Evolutionary conservation across 2,888 invertebrate species (phyloP).

Genomic region (Heteromyza rotundicornis): DNA sequence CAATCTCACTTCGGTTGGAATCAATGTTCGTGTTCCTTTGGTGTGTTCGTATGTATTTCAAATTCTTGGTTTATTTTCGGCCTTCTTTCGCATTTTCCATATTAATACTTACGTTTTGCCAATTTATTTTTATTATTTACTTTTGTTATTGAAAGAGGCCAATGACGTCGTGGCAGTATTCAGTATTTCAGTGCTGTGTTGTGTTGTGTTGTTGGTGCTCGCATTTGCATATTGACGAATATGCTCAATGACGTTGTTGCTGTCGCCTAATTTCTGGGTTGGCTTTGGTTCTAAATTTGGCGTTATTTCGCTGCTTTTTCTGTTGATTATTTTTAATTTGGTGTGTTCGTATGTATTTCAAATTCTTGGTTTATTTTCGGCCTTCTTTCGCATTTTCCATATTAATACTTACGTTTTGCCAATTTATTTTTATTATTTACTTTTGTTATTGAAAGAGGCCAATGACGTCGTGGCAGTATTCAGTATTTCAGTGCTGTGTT

Average conservation of each 20-base stretch:
- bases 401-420: no score
- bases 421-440: background rate
- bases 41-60: background rate
- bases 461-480: slow-evolving; percentile 19
- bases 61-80: background rate
- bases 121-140: background rate
- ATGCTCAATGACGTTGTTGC: background rate
- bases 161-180: slow-evolving; percentile 19
- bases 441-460: slow-evolving; percentile 20
- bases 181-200: slow-evolving; percentile 9
- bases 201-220: slow-evolving; percentile 9
- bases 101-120: no score
- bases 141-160: slow-evolving; percentile 20
- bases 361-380: background rate
- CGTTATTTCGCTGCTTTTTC: no score
- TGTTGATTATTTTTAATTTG: no score
- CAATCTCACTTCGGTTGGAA: no score
- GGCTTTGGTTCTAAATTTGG: no score
- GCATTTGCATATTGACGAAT: slow-evolving; percentile 11
- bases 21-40: no score
- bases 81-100: no score
- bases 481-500: slow-evolving; percentile 9
- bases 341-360: no score
- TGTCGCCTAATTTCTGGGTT: background rate
- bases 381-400: no score